Base-by-base conservation (phyloP, 2,113 vertebrate genomes). In the Ophiodon elongatus region DNA sequence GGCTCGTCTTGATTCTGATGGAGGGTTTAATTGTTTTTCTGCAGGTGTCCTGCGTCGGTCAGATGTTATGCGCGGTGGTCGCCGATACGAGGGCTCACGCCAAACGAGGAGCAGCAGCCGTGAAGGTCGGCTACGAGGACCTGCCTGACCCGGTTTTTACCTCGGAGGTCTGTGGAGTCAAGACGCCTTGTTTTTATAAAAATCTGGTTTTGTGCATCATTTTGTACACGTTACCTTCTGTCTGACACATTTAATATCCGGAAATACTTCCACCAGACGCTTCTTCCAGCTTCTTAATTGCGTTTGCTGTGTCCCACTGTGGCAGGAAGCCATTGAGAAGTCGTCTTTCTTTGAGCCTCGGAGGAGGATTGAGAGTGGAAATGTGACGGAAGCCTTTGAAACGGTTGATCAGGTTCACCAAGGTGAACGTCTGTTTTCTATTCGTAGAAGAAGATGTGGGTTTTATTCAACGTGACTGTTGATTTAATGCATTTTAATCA, bases 11-110 rank as follows among this genome's bases (percentile, higher is more conserved):
- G 60, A 17, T 35, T 43, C 15, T 14, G 2, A 1, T 17, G 25
- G 6, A 0, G n/a, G 14, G 13, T 45, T 0, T 13, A 0, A 23
- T 9, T 19, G 15, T 72, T 23, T 64, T 7, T 27, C 21, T 27
- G 54, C 88, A 96, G 95, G 95, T 96, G 76, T 92, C 90, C 0
- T 96, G 95, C 67, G 52, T 96, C 3, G 95, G 95, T 62, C 94
- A 96, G 79, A 89, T 94, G 70, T 4, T 96, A 2, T 94, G 95
- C 15, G 95, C 86, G 0, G 92, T 95, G 10, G 41, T 95, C 1
- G 95, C 94, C 0, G 94, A 96, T 23, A 90, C 93, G 0, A 93
- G 85, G 79, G 73, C 59, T 0, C 92, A 95, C 1, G 94, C 95
- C 73, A 95, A 90, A 68, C 91, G 73, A 29, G 95, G 91, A 0